Evolutionary conservation across 2,113 vertebrate genomes (phyloP).

Genomic region (Suricata suricatta): DNA sequence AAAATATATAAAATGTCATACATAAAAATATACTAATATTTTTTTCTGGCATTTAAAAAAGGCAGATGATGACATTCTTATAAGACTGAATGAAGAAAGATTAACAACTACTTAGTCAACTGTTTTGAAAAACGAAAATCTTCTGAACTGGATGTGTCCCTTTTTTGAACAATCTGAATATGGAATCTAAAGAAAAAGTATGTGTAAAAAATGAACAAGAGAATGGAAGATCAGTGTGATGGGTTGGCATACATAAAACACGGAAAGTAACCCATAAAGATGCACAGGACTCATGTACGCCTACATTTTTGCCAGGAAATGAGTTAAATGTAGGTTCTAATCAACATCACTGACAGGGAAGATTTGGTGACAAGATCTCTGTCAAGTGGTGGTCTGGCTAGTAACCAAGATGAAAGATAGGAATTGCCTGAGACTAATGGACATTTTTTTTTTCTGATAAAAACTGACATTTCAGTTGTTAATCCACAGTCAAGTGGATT

Average conservation of each 20-base stretch:
- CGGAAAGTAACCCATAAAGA: fast-evolving
- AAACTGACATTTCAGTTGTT: not conserved
- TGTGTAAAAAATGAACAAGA: not conserved
- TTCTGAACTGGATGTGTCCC: not conserved
- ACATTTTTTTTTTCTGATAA: not conserved
- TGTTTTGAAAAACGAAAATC: not conserved
- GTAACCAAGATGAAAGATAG: not conserved
- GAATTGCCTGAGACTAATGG: not conserved
- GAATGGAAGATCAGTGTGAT: not conserved
- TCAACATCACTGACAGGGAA: not conserved
- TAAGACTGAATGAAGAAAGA: not conserved
- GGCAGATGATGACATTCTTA: not conserved
- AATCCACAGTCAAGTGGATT: not conserved
- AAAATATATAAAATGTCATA: too few species aligned
- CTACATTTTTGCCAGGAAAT: not conserved
- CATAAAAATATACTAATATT: not conserved
- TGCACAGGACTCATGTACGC: not conserved
- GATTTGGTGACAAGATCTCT: not conserved
- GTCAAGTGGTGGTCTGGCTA: not conserved
- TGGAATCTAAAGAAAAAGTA: not conserved
- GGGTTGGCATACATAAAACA: not conserved
- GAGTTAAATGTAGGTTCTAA: not conserved
- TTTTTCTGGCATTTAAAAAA: not conserved
- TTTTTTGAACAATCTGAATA: not conserved
- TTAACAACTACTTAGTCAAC: not conserved